phyloP scores from a whole-genome alignment of 2,113 vertebrate genomes.

The Eubucco bourcierii region DNA sequence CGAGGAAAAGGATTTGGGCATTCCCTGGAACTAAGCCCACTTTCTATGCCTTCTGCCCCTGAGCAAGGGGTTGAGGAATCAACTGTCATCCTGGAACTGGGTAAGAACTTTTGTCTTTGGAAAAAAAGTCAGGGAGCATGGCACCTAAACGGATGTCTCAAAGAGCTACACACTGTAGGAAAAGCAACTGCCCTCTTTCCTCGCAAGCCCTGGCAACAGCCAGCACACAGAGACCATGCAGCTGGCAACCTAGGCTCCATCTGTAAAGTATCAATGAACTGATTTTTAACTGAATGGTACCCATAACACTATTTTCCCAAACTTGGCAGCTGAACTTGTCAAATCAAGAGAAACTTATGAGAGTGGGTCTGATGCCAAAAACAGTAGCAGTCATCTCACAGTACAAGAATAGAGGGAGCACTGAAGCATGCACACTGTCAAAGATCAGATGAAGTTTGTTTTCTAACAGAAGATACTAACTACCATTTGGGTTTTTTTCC shows the following conservation, averaged over 20 bases:
- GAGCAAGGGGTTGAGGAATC: background rate
- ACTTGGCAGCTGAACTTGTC: background rate
- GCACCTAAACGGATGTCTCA: rapidly evolving
- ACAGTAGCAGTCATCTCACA: background rate
- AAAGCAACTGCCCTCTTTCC: background rate
- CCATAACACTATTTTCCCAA: background rate
- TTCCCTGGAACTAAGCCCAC: background rate
- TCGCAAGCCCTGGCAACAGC: background rate
- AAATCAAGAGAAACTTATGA: background rate
- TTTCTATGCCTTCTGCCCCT: background rate
- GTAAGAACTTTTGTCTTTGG: background rate
- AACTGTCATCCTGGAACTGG: background rate
- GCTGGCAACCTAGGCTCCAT: background rate
- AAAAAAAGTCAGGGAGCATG: background rate
- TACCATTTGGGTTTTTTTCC: background rate
- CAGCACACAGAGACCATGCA: background rate
- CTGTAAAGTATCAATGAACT: background rate
- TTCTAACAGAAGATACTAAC: background rate
- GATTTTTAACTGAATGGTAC: background rate
- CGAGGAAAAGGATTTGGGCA: background rate
- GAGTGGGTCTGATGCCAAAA: background rate
- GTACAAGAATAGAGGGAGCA: background rate
- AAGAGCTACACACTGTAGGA: background rate
- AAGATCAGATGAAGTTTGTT: background rate
- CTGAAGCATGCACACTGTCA: background rate